These are phyloP conservation scores for Trichonephila clavipes DNA, from an alignment of 1,140 invertebrate species.

Conservation along the genomic window DNA sequence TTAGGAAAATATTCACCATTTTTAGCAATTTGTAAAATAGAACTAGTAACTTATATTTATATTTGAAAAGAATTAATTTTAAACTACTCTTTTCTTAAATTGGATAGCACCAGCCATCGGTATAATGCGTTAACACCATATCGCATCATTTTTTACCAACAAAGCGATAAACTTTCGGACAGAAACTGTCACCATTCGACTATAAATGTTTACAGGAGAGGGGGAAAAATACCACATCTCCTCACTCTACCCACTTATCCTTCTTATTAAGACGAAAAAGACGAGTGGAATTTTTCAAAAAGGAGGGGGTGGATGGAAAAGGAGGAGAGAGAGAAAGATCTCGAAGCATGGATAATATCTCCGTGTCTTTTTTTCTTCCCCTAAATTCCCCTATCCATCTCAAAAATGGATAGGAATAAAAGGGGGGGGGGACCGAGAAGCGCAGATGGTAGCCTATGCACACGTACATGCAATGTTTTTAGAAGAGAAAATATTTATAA, in stretches of 20 bases:
- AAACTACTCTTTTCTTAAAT: too few relatives aligned
- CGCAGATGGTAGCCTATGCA: not conserved
- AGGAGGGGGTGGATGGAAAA: too few relatives aligned
- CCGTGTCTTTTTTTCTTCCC: not conserved
- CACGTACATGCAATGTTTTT: slow-evolving; percentile 48
- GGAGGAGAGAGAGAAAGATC: too few relatives aligned
- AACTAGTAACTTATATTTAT: too few relatives aligned
- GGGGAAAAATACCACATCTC: not conserved
- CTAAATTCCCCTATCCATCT: slow-evolving; percentile 3
- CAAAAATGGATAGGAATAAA: not conserved
- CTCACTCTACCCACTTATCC: not conserved
- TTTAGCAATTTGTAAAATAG: too few relatives aligned
- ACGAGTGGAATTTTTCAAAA: not conserved
- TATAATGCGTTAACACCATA: too few relatives aligned
- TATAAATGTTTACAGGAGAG: not conserved
- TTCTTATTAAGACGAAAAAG: slow-evolving; percentile 48
- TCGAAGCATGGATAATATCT: slow-evolving; percentile 4
- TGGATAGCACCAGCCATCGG: too few relatives aligned
- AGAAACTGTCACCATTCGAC: not conserved
- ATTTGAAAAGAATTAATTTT: too few relatives aligned
- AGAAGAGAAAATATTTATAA: slow-evolving; percentile 48
- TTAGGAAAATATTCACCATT: too few relatives aligned
- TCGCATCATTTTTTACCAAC: not conserved
- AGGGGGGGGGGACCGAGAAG: not conserved
- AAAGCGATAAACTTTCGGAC: not conserved